Conservation (phyloP, 2,113 vertebrate genomes). For the Burhinus oedicnemus region DNA sequence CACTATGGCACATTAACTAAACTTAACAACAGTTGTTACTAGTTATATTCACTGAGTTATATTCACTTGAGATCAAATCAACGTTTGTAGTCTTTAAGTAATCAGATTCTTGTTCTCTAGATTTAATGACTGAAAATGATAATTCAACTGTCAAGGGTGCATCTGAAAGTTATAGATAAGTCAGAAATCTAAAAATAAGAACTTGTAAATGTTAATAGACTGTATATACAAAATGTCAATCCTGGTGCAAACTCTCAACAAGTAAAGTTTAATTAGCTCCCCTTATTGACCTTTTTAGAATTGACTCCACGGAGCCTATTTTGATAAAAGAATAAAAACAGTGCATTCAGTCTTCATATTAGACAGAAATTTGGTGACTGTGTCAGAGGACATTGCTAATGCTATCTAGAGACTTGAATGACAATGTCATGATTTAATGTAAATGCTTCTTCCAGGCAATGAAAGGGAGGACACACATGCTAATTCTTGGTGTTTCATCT, state of each 20-base stretch:
- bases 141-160: conserved; percentile 19
- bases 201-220: conserved; percentile 49
- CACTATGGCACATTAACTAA: background rate
- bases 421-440: background rate
- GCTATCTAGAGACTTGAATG: background rate
- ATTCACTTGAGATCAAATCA: background rate
- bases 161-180: conserved; percentile 11
- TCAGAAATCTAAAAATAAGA: conserved; percentile 22
- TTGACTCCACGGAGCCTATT: background rate
- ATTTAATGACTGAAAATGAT: conserved; percentile 7
- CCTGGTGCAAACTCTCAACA: conserved; percentile 30
- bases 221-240: conserved; percentile 48
- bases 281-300: conserved; percentile 44
- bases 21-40: background rate
- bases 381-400: background rate
- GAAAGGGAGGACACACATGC: background rate
- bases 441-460: background rate
- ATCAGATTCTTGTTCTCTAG: background rate
- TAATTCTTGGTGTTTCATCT: background rate
- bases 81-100: background rate
- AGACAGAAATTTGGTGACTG: background rate
- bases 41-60: background rate
- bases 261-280: conserved; percentile 41
- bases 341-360: background rate
- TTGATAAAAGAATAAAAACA: background rate